Base-by-base conservation (phyloP, 2,797 vertebrate species). In the Chaunax sp. region DNA sequence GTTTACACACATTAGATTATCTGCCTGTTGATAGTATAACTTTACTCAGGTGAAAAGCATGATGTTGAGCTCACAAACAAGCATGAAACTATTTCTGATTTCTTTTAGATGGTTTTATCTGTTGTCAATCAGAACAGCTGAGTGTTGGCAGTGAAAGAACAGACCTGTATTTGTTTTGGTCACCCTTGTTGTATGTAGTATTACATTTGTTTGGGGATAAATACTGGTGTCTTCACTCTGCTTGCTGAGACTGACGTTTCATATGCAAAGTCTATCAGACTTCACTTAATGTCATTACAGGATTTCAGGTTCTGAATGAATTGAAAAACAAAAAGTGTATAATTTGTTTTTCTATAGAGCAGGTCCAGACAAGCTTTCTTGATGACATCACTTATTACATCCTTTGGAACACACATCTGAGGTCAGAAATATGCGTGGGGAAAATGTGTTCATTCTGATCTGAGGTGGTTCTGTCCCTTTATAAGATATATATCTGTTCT, bases 151-250 rank as follows among this genome's bases (percentile, higher is more conserved):
- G 38, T 23, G 51, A 1, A 5, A 58, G 38, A 59, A n/a, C 6
- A 20, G 20, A 25, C 70, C 77, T 72, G 49, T 77, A 70, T 83
- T 83, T 89, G 70, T 77, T 70, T 78, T 67, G 65, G 77, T 81
- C 77, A 73, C 20, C 65, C 75, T 72, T 73, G 70, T 79, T 85
- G 63, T 80, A 65, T 77, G 68, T 68, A 33, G 46, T 50, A 63
- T 62, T 83, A 80, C 72, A 72, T 75, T 73, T 77, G 77, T 83
- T 80, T 37, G 56, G 25, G 72, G 72, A 41, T 85, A 81, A 88
- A 88, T 50, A 75, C n/a, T 12, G 5, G 1, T 23, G 45, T 49
- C 30, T 74, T 38, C 18, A 35, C 23, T 41, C 26, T 37, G 12
- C 26, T 45, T 44, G 56, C 25, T 61, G 54, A 66, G 9, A 41